These are phyloP conservation scores for Bicyclus anynana DNA, from an alignment of 1,140 invertebrate species.

Conservation along the genomic window DNA sequence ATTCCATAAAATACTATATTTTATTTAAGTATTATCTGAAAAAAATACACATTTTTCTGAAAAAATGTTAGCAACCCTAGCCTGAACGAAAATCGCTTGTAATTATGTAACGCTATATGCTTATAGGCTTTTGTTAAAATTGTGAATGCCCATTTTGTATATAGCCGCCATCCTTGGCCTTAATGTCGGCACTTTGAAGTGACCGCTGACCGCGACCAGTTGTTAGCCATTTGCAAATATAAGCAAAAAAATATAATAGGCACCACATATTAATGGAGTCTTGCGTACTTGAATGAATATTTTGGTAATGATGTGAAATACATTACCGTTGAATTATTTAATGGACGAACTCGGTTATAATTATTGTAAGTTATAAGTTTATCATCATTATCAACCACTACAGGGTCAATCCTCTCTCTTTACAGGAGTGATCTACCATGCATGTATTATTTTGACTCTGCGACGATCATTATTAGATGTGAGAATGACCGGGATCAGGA, in stretches of 20 bases:
- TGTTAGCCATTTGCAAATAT: conserved; percentile 56
- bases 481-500: too few relatives aligned
- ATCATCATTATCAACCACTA: background rate
- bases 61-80: too few relatives aligned
- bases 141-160: conserved; percentile 58
- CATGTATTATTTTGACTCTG: too few relatives aligned
- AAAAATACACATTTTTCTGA: too few relatives aligned
- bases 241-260: conserved; percentile 41
- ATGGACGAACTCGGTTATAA: conserved; percentile 8
- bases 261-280: conserved; percentile 22
- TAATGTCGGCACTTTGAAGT: conserved; percentile 59
- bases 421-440: too few relatives aligned
- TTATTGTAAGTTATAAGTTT: background rate
- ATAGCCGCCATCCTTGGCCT: conserved; percentile 54
- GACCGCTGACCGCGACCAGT: conserved; percentile 36
- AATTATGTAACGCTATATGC: conserved; percentile 52
- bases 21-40: too few relatives aligned
- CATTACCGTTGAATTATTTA: conserved; percentile 11
- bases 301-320: conserved; percentile 16
- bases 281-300: conserved; percentile 19
- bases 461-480: too few relatives aligned
- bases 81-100: conserved; percentile 25
- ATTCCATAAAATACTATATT: too few relatives aligned
- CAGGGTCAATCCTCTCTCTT: too few relatives aligned
- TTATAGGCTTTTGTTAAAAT: conserved; percentile 60